These are phyloP conservation scores for Oryzias melastigma DNA, from an alignment of 2,113 vertebrate genomes.

Conservation along the genomic window DNA sequence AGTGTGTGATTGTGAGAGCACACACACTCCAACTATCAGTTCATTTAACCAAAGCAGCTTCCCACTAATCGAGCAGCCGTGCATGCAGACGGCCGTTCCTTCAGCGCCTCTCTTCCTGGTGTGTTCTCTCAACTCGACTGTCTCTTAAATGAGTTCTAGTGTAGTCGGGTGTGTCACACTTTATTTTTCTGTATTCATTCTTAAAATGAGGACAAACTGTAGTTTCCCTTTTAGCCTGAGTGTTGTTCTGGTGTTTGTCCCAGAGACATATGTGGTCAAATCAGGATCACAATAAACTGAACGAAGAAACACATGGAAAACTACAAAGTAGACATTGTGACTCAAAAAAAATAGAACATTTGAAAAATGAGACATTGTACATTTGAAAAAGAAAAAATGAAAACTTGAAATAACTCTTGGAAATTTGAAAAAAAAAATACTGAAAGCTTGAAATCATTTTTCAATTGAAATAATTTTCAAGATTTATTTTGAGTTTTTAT, in stretches of 20 bases:
- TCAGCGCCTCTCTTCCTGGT: slow-evolving; percentile 25
- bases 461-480: too few relatives aligned
- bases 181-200: slow-evolving; percentile 22
- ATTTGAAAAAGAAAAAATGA: too few relatives aligned
- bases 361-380: too few relatives aligned
- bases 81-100: slow-evolving; percentile 52
- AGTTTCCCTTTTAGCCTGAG: not conserved
- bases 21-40: slow-evolving; percentile 36
- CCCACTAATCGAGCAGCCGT: slow-evolving; percentile 56
- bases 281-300: too few relatives aligned
- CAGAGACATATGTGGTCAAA: not conserved
- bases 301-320: too few relatives aligned
- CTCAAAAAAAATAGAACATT: too few relatives aligned
- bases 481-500: too few relatives aligned
- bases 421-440: too few relatives aligned
- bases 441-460: too few relatives aligned
- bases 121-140: slow-evolving; percentile 18
- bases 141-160: slow-evolving; percentile 7
- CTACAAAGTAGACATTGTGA: too few relatives aligned
- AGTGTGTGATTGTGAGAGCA: slow-evolving; percentile 33
- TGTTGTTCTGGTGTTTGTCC: too few relatives aligned
- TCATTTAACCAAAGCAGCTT: slow-evolving; percentile 50
- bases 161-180: not conserved
- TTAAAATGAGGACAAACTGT: not conserved
- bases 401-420: too few relatives aligned